phyloP scores from a whole-genome alignment of 1,140 invertebrate species.

The honey bee (Apis mellifera) region Amel_HAv3.1 CM009940.2:1856001-1856500 shows the following conservation, averaged over 20 bases:
- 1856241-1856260: too few relatives aligned
- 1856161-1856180: not conserved
- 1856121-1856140: slow-evolving; percentile 42
- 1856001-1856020: too few relatives aligned
- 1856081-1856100: not conserved
- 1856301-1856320: too few relatives aligned
- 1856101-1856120: slow-evolving; percentile 21
- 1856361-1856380: too few relatives aligned
- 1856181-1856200: slow-evolving; percentile 20
- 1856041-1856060: slow-evolving; percentile 15
- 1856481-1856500: not conserved
- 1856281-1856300: too few relatives aligned
- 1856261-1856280: not conserved
- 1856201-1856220: not conserved
- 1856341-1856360: not conserved
- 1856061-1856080: not conserved
- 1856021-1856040: too few relatives aligned
- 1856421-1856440: slow-evolving; percentile 4
- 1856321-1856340: too few relatives aligned
- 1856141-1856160: slow-evolving; percentile 19
- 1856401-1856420: too few relatives aligned
- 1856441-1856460: slow-evolving; percentile 38
- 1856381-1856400: not conserved
- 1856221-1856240: not conserved
- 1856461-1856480: slow-evolving; percentile 3